These are phyloP conservation scores for Orthosia incerta DNA, from an alignment of 2,888 invertebrate species.

Conservation along the genomic window DNA sequence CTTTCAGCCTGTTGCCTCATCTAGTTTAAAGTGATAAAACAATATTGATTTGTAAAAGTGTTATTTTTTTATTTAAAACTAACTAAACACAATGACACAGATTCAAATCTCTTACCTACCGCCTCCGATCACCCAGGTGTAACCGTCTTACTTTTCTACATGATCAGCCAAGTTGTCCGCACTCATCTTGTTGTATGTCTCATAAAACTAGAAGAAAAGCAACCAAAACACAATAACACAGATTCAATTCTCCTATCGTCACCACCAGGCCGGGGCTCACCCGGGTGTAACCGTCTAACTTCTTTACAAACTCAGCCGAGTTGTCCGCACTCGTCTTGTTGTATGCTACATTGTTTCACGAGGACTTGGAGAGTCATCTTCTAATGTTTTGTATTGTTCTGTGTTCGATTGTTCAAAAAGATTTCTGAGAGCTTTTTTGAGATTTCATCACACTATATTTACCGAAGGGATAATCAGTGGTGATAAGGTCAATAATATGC, in stretches of 20 bases:
- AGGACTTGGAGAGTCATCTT: conserved; percentile 2
- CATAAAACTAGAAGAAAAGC: too few species aligned
- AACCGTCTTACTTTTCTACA: conserved; percentile 22
- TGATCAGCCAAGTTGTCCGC: conserved; percentile 35
- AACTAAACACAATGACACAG: conserved; percentile 9
- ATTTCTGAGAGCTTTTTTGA: too few species aligned
- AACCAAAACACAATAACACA: conserved; percentile 7
- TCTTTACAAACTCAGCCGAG: conserved; percentile 24
- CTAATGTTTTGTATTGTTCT: conserved; percentile 20
- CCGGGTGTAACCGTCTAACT: conserved; percentile 23
- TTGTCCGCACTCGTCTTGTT: conserved; percentile 34
- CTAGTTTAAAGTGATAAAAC: too few species aligned
- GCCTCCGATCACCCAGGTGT: conserved; percentile 8
- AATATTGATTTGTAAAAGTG: too few species aligned
- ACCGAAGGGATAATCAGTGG: too few species aligned
- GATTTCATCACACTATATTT: too few species aligned
- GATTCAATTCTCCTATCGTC: conserved; percentile 23
- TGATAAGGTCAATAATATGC: too few species aligned
- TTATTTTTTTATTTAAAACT: neutral
- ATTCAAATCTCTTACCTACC: conserved; percentile 20
- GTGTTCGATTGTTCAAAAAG: neutral
- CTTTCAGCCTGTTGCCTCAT: too few species aligned
- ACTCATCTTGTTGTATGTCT: conserved; percentile 25
- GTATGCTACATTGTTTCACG: conserved; percentile 7
- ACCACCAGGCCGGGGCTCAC: neutral